These are phyloP conservation scores for Odocoileus virginianus DNA, from an alignment of 2,113 vertebrate genomes.

Conservation along the genomic window DNA sequence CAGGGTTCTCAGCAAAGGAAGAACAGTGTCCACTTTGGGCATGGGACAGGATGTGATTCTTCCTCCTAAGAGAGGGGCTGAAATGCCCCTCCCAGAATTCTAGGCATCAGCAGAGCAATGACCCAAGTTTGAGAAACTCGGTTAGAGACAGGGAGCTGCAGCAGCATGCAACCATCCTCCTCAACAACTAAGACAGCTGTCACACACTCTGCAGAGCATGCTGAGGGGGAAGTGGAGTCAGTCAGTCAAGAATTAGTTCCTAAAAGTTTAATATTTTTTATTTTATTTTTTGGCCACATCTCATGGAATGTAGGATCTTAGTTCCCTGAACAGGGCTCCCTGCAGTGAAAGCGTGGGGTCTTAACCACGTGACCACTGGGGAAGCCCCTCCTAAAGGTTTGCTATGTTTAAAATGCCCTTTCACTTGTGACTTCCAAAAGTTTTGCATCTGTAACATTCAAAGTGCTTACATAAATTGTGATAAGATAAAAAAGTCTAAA, in stretches of 20 bases:
- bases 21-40: background rate
- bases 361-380: rapidly evolving
- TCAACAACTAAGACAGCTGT: no score
- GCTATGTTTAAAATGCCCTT: background rate
- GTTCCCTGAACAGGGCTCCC: background rate
- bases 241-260: background rate
- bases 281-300: background rate
- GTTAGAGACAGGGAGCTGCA: background rate
- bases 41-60: background rate
- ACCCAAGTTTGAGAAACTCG: no score
- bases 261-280: background rate
- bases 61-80: background rate
- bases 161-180: rapidly evolving
- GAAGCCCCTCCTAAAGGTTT: background rate
- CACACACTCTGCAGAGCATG: background rate
- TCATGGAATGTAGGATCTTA: background rate
- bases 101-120: background rate
- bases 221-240: rapidly evolving
- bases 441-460: background rate
- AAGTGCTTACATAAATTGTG: background rate
- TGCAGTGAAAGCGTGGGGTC: background rate
- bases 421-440: background rate
- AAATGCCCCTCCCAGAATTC: background rate
- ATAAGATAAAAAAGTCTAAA: background rate
- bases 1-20: background rate